A percentile compares a stretch with the other conserved stretches of the same genome.
These are phyloP conservation scores for Drosophila ustulata DNA, from an alignment of 2,888 invertebrate species.

Conservation along the genomic window DNA sequence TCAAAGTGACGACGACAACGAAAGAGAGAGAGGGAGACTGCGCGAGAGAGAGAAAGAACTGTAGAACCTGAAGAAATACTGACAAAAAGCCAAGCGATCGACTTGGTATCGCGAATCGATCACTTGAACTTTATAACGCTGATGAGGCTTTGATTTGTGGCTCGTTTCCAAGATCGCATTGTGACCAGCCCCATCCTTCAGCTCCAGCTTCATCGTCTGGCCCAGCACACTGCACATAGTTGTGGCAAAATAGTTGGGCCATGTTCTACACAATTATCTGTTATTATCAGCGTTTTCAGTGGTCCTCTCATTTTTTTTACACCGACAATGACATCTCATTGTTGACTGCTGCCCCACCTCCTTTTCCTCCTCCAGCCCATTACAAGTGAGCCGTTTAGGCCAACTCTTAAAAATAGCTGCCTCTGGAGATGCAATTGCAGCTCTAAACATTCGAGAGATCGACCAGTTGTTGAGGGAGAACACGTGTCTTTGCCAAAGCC, in stretches of 20 bases:
- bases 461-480: constrained; percentile 60
- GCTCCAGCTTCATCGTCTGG: not conserved
- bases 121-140: constrained; percentile 78
- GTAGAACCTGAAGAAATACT: constrained; percentile 12
- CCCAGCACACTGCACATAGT: constrained; percentile 27
- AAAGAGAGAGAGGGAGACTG: constrained; percentile 16
- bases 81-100: constrained; percentile 41
- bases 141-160: constrained; percentile 78
- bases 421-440: constrained; percentile 56
- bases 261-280: constrained; percentile 85
- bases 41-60: constrained; percentile 19
- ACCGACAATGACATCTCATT: constrained; percentile 73
- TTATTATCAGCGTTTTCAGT: constrained; percentile 76
- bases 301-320: constrained; percentile 33
- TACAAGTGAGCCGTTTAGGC: constrained; percentile 59
- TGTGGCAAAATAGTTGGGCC: constrained; percentile 74
- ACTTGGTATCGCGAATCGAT: constrained; percentile 68
- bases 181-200: constrained; percentile 10
- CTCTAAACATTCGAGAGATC: constrained; percentile 15
- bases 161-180: constrained; percentile 37
- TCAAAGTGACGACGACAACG: constrained; percentile 80
- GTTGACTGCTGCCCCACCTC: constrained; percentile 31
- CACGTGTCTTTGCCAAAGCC: constrained; percentile 64
- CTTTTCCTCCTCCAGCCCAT: not conserved
- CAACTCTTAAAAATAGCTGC: constrained; percentile 78